phyloP scores from a whole-genome alignment of 2,113 vertebrate species.

The Mungos mungo region DNA sequence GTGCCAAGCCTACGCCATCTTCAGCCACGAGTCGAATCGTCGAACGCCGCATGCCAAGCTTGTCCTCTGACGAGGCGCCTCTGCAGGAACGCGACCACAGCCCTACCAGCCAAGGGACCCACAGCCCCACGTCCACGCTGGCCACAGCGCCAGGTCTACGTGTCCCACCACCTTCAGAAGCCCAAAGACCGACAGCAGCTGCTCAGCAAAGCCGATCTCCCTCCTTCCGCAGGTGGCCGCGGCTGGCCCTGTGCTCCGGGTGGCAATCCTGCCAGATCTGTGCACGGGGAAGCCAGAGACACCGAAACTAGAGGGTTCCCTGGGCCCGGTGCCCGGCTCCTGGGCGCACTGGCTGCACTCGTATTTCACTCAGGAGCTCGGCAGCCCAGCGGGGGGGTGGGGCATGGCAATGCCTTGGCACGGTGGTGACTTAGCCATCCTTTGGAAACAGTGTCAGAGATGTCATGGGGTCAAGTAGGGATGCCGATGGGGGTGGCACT shows the following conservation, averaged over 20 bases:
- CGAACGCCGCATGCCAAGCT: neutral
- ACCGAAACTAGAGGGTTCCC: neutral
- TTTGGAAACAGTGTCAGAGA: neutral
- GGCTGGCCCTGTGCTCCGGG: neutral
- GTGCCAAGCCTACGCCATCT: rapidly evolving
- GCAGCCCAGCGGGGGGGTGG: neutral
- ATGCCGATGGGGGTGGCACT: rapidly evolving
- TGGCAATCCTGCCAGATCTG: neutral
- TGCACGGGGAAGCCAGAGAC: neutral
- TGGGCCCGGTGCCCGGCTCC: neutral
- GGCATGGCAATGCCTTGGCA: neutral
- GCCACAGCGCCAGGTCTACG: rapidly evolving
- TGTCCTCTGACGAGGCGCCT: rapidly evolving
- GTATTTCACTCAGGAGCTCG: neutral
- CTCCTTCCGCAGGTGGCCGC: neutral
- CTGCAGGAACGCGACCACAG: neutral
- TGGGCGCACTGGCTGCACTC: neutral
- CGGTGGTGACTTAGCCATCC: neutral
- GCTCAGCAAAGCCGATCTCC: neutral
- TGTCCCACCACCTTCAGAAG: rapidly evolving
- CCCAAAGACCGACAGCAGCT: rapidly evolving
- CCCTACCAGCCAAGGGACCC: neutral
- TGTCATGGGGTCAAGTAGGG: too few species aligned
- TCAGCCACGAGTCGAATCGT: neutral
- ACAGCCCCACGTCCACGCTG: rapidly evolving